Evolutionary conservation across 2,888 invertebrate species (phyloP).

Genomic region (Spisula subtruncata): DNA sequence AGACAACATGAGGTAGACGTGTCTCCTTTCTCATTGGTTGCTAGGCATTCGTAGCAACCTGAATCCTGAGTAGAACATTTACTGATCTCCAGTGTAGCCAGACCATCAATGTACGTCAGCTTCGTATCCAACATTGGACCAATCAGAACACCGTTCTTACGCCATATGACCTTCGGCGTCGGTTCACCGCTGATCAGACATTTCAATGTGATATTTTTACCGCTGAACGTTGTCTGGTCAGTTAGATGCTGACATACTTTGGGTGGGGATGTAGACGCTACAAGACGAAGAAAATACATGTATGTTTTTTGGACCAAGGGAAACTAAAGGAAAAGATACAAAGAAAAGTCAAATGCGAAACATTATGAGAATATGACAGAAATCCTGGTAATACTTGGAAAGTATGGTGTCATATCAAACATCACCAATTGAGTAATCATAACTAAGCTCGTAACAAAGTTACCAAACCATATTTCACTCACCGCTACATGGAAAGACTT

Average conservation of each 20-base stretch:
- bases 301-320: no score
- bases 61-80: slow-evolving; percentile 75
- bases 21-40: slow-evolving; percentile 78
- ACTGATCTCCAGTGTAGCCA: slow-evolving; percentile 79
- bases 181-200: slow-evolving; percentile 80
- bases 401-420: no score
- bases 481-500: no score
- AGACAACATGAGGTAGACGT: slow-evolving; percentile 76
- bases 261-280: slow-evolving; percentile 76
- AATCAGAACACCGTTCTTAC: slow-evolving; percentile 79
- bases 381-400: no score
- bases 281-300: slow-evolving; percentile 23
- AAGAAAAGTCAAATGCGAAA: no score
- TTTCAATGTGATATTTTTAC: slow-evolving; percentile 74
- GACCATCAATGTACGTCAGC: slow-evolving; percentile 77
- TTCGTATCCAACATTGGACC: slow-evolving; percentile 77
- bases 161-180: slow-evolving; percentile 80
- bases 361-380: no score
- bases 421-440: no score
- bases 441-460: no score
- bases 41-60: slow-evolving; percentile 82
- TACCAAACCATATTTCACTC: no score
- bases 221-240: slow-evolving; percentile 68
- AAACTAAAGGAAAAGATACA: no score
- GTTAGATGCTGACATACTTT: slow-evolving; percentile 68